phyloP scores from a whole-genome alignment of 2,113 vertebrate genomes.

The Henicopernis longicauda region DNA sequence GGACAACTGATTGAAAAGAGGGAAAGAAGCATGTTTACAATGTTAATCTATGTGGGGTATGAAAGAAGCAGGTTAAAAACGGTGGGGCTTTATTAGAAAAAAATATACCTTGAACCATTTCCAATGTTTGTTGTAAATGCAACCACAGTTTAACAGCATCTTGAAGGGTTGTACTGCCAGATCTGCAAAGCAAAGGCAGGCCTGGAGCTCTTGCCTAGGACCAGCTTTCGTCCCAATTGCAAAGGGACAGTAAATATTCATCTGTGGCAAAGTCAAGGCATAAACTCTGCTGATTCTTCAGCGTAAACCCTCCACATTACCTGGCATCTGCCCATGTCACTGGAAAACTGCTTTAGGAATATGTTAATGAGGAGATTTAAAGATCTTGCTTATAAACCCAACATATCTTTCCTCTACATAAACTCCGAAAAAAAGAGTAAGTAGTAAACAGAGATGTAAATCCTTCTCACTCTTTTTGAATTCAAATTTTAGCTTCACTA shows the following conservation, averaged over 20 bases:
- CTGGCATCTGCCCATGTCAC: background rate
- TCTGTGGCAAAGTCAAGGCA: background rate
- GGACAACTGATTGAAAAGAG: background rate
- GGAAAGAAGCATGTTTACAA: background rate
- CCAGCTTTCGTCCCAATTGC: background rate
- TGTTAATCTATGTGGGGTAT: background rate
- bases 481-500: background rate
- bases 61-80: background rate
- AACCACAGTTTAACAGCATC: background rate
- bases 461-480: background rate
- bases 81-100: background rate
- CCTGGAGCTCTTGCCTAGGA: background rate
- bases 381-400: background rate
- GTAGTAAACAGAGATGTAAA: background rate
- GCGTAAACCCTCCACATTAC: background rate
- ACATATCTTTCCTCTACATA: background rate
- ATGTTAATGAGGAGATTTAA: background rate
- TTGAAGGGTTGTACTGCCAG: background rate
- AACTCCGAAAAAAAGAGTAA: background rate
- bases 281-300: background rate
- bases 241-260: background rate
- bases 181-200: background rate
- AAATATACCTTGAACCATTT: background rate
- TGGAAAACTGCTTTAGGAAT: background rate
- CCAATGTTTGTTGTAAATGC: background rate